Conservation (phyloP, 2,113 vertebrate species). For the Protobothrops mucrosquamatus region DNA sequence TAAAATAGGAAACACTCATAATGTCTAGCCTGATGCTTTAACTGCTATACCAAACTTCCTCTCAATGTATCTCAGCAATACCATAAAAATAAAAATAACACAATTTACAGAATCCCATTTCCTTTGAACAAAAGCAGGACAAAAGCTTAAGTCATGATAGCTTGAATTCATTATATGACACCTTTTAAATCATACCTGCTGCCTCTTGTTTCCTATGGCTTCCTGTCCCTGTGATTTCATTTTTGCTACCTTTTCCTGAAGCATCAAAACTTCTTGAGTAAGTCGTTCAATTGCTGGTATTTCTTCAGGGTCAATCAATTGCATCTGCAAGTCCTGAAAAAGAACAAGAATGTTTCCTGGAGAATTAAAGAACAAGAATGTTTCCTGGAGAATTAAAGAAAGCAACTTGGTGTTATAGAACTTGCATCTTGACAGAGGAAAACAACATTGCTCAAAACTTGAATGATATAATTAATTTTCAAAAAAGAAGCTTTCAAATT, state of each 20-base stretch:
- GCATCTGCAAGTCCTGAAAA: constrained; percentile 83
- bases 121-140: neutral
- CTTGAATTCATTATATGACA: neutral
- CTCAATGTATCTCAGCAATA: neutral
- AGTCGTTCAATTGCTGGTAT: constrained; percentile 81
- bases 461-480: neutral
- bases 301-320: constrained; percentile 80
- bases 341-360: constrained; percentile 21
- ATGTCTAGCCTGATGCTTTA: neutral
- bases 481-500: neutral
- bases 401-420: neutral
- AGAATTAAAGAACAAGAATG: constrained; percentile 35
- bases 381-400: constrained; percentile 28
- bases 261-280: constrained; percentile 81
- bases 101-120: neutral
- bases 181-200: constrained; percentile 69
- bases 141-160: neutral
- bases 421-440: neutral
- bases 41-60: neutral
- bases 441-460: neutral
- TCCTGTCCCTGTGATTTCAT: constrained; percentile 64
- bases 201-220: constrained; percentile 64
- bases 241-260: constrained; percentile 75
- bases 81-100: neutral
- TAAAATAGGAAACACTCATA: neutral